phyloP scores from a whole-genome alignment of 2,113 vertebrate species.

The Marcusenius ussheri region DNA sequence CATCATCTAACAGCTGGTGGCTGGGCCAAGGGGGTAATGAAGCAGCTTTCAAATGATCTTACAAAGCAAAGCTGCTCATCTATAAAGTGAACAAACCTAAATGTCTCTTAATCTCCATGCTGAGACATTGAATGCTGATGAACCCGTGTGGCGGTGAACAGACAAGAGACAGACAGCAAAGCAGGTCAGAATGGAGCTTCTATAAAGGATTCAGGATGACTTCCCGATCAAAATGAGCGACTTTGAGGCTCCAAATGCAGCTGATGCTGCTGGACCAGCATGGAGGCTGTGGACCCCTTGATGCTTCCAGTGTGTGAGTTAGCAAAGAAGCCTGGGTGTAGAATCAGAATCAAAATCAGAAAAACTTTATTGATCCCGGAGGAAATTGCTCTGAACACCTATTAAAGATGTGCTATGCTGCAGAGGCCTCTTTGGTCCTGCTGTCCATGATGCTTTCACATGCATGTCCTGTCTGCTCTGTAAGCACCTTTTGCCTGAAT shows the following conservation, averaged over 20 bases:
- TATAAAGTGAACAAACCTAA: neutral
- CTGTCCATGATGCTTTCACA: neutral
- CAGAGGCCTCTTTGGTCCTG: too few relatives aligned
- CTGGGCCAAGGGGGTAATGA: neutral
- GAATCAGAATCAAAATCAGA: too few relatives aligned
- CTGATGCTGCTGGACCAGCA: neutral
- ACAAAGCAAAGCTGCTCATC: neutral
- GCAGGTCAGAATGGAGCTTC: neutral
- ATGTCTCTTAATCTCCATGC: neutral
- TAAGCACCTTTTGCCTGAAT: neutral
- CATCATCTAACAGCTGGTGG: neutral
- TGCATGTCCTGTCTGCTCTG: neutral
- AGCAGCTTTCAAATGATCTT: neutral
- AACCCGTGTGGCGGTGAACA: neutral
- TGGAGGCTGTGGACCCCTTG: neutral
- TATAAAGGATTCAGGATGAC: neutral
- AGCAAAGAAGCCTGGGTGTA: neutral
- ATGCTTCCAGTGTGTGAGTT: neutral
- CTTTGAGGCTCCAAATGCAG: neutral
- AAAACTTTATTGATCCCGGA: too few relatives aligned
- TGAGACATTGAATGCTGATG: neutral
- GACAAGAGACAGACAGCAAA: neutral
- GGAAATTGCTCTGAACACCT: too few relatives aligned
- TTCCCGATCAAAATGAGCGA: neutral
- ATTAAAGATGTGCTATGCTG: too few relatives aligned